Base-by-base conservation (phyloP, 1,140 invertebrate genomes). In the Potamilus streckersoni region DNA sequence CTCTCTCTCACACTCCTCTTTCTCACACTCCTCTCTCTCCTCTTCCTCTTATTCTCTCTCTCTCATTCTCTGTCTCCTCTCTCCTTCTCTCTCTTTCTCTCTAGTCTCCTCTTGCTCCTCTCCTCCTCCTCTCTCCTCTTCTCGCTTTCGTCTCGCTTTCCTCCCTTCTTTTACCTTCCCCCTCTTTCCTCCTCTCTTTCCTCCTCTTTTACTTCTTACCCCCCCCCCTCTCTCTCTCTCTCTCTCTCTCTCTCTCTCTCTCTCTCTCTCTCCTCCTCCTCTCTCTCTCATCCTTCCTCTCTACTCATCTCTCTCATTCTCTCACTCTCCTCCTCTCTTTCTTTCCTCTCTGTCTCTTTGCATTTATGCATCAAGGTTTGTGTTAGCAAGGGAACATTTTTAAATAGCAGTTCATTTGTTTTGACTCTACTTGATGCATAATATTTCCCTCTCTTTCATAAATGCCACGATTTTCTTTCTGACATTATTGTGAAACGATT, bases 21-120 rank as follows among this genome's bases (percentile, higher is more conserved):
- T 49, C 58, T 15, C 63, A 27, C 58, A 23, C 65, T 13, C 58
- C 73, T 55, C 64, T 69, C 49, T 69, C 57, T 60, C 65, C 56
- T 56, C 59, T 55, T 57, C 65, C 63, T 65, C 20, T 20, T 23
- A 20, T 23, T 20, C 63, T 65, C 62, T 31, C 56, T 59, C 23
- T 56, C 57, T 68, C 65, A 13, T 11, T 23, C 38, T 58, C 65
- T 58, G 13, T 31, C 56, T 20, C 55, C 19, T 58, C 27, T 58
- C 73, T 59, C 64, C 55, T 13, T 66, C 65, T 31, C 15, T 68
- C 15, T 20, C 65, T 59, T 57, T n/a, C n/a, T n/a, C n/a, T n/a
- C n/a, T n/a, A n/a, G n/a, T n/a, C n/a, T n/a, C n/a, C n/a, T n/a
- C n/a, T 57, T 13, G 55, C 19, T 38, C 16, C 31, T 62, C 49